Base-by-base conservation (phyloP, 2,888 invertebrate species). In the Eristalinus sepulchralis region DNA sequence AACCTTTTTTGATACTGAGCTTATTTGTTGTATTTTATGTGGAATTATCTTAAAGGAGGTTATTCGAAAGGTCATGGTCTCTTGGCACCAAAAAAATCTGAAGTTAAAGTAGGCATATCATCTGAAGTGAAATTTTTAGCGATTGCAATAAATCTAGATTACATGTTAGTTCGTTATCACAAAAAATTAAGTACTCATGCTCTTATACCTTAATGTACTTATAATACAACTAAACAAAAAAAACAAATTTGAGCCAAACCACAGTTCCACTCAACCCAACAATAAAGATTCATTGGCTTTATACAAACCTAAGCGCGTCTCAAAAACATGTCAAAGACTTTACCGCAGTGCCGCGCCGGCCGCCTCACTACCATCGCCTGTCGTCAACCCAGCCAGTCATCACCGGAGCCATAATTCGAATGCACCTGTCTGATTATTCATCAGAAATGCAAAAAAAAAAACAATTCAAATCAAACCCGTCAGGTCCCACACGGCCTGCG, bases 341-440 rank as follows among this genome's bases (percentile, higher is more conserved):
- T 27, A 36, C 59, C 57, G 34, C 57, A 57, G 55, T 22, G 47
- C 47, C 39, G 1, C 39, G 5, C 39, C 39, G 17, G 47, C 47
- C 39, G 13, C 39, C 4, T 6, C 39, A 6, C 39, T 5, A n/a
- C 39, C 17, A 8, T 27, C 27, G 5, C 2, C 47, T 39, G 6
- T 17, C 39, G 24, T 20, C 70, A 57, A 59, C 59, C 70, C 2
- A 71, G 59, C 60, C 36, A 55, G 68, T 55, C 59, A 24, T 31
- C 71, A 60, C 71, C 39, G 39, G 60, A 71, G 24, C 27, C 36
- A 13, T 39, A 13, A 31, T 31, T 60, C 39, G 20, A 60, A 47
- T 71, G 31, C 60, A 71, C 71, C 71, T 71, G 71, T 71, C 24
- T 60, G 71, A 60, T 71, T 71, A 47, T 60, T 60, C 71, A 60